Evolutionary conservation across 2,888 invertebrate genomes (phyloP).

Genomic region (Tenthredo amoena): DNA sequence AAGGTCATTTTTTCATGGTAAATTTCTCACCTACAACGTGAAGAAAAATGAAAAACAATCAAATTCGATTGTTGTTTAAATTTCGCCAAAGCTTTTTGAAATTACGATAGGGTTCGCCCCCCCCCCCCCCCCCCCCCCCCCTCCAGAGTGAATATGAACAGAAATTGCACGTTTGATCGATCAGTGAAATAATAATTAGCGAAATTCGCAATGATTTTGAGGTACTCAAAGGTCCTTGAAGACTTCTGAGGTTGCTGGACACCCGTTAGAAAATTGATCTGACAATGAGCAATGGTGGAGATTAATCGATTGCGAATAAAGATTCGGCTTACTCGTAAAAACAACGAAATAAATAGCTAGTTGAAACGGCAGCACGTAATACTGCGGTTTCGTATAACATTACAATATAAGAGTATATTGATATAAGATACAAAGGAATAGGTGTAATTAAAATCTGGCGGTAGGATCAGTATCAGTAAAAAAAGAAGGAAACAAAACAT

Average conservation of each 20-base stretch:
- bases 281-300: not conserved
- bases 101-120: not conserved
- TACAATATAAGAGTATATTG: not conserved
- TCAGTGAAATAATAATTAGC: not conserved
- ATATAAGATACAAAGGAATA: not conserved
- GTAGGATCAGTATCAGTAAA: not conserved
- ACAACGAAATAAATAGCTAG: not conserved
- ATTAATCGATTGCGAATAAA: not conserved
- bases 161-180: not conserved
- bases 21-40: not conserved
- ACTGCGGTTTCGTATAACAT: conserved; percentile 5
- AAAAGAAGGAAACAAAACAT: not conserved
- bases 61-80: not conserved
- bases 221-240: not conserved
- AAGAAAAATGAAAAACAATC: not conserved
- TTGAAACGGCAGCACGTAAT: not conserved
- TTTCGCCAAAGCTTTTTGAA: not conserved
- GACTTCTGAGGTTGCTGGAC: not conserved
- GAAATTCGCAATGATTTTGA: not conserved
- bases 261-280: not conserved
- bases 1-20: not conserved
- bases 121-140: not conserved
- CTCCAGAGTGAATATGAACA: not conserved
- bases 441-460: conserved; percentile 1
- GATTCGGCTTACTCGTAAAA: not conserved